Base-by-base conservation (phyloP, 2,888 invertebrate species). In the Scaeva pyrastri region DNA sequence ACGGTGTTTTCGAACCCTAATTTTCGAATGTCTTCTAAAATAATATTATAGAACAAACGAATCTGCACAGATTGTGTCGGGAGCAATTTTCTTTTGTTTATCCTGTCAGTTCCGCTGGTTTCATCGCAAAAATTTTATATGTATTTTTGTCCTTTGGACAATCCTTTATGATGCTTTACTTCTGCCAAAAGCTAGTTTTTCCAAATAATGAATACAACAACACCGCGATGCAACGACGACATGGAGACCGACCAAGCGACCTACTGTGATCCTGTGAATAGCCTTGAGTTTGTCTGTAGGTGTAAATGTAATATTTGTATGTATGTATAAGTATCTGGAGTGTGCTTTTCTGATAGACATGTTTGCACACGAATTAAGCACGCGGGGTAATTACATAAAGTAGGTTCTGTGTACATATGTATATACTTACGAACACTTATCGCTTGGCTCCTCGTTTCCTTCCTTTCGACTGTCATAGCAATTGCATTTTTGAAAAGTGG, bases 341-440 rank as follows among this genome's bases (percentile, higher is more conserved):
- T 68, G 41, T 60, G 39, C 71, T 48, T 31, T n/a, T 55, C 48
- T 73, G 73, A 85, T 56, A 76, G 85, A 72, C 72, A 76, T 73
- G 71, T 77, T 85, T 81, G 85, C 72, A 50, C 73, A 70, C 73
- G 74, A 76, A 80, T 80, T 80, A 85, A 76, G 80, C 41, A 80
- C 80, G 73, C 85, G 50, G 76, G 70, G 81, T 81, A 81, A 86
- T 86, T 81, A 77, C 80, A 86, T 81, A 86, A 81, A 70, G 73
- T 60, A 60, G 64, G 45, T 72, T 68, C 68, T 76, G 64, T 71
- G 43, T 60, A 71, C 60, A 45, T 66, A 58, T 71, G 43, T 60
- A 71, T 55, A 45, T 66, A 58, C 60, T 48, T 71, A 74, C 41
- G 16, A 68, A 68, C 68, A 68, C 68, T 68, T 68, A 68, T 68